These are phyloP conservation scores for Ptilodon capucinus DNA, from an alignment of 2,888 invertebrate genomes.

Conservation along the genomic window DNA sequence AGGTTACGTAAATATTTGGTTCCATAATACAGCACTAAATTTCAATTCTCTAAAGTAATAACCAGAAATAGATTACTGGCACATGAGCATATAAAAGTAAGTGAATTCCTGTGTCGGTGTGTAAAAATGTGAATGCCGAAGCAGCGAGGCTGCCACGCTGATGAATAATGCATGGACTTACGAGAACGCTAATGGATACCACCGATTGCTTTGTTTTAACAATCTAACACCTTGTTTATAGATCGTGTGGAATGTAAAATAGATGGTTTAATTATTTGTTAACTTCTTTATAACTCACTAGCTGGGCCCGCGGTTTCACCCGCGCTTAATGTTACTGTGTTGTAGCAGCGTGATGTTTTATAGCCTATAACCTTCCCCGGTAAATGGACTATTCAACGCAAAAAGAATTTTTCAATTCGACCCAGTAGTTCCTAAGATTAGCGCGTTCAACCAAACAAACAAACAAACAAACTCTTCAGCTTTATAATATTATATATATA, in stretches of 20 bases:
- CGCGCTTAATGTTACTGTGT: no score
- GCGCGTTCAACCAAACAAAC: no score
- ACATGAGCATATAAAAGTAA: slow-evolving; percentile 39
- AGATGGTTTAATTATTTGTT: background rate
- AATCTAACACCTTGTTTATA: slow-evolving; percentile 4
- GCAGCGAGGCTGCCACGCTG: slow-evolving; percentile 12
- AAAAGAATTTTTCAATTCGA: no score
- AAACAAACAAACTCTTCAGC: no score
- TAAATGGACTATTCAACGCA: no score
- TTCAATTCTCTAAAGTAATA: slow-evolving; percentile 14
- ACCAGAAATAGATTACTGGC: slow-evolving; percentile 27
- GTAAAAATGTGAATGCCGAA: slow-evolving; percentile 39
- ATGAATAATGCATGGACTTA: slow-evolving; percentile 42
- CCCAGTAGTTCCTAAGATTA: no score
- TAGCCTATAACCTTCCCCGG: no score
- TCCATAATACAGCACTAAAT: slow-evolving; percentile 16
- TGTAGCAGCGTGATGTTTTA: no score
- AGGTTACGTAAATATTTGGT: slow-evolving; percentile 28
- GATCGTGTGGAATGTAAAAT: background rate
- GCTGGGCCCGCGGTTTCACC: no score
- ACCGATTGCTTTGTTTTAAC: slow-evolving; percentile 27
- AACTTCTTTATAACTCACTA: no score
- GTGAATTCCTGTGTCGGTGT: slow-evolving; percentile 48
- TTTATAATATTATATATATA: no score
- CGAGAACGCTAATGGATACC: slow-evolving; percentile 31